phyloP scores from a whole-genome alignment of 2,797 vertebrate species.

The Sternotherus odoratus region DNA sequence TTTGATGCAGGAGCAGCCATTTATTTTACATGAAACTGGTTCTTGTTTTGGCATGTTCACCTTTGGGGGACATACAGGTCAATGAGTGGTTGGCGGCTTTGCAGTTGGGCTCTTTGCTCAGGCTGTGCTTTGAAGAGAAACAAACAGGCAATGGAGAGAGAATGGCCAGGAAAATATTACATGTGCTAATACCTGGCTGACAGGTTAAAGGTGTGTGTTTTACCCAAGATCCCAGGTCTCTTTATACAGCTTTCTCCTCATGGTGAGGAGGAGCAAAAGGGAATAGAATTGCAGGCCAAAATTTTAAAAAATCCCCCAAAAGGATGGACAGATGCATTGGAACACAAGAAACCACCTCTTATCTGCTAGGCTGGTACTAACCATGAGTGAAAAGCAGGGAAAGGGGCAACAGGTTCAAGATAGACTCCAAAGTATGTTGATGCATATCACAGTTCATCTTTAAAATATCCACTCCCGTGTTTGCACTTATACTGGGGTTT shows the following conservation, averaged over 20 bases:
- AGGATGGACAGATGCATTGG: not conserved
- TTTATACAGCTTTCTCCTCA: not conserved
- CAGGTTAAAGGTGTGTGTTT: not conserved
- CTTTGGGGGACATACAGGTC: not conserved
- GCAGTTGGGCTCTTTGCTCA: not conserved
- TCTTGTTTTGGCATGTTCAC: accelerated
- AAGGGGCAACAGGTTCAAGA: not conserved
- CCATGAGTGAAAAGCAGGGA: not conserved
- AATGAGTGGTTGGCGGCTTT: not conserved
- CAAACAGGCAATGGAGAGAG: not conserved
- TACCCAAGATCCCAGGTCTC: accelerated
- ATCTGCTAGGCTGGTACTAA: accelerated
- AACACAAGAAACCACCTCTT: not conserved
- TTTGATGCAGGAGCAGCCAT: not conserved
- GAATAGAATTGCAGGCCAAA: not conserved
- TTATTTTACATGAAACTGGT: not conserved
- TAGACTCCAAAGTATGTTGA: not conserved
- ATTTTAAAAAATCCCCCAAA: not conserved
- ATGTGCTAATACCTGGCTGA: not conserved
- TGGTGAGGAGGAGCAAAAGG: not conserved
- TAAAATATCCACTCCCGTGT: not conserved
- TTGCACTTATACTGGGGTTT: not conserved
- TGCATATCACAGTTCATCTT: not conserved
- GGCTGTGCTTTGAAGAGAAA: not conserved
- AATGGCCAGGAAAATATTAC: not conserved